These are phyloP conservation scores for Colinus virginianus DNA, from an alignment of 2,113 vertebrate genomes.

Conservation along the genomic window DNA sequence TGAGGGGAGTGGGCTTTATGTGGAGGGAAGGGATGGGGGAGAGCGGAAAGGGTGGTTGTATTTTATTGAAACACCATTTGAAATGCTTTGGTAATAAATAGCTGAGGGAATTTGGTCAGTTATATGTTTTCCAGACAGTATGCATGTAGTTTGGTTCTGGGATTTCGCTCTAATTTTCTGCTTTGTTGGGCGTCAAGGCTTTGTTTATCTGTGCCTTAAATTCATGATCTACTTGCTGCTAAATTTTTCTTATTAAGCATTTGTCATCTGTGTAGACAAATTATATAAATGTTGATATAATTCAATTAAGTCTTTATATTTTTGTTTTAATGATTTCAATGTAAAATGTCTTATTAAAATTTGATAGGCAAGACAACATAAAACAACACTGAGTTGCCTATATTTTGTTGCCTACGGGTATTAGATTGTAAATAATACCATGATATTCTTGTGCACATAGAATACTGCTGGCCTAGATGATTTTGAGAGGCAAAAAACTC, in stretches of 20 bases:
- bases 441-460: slow-evolving; percentile 73
- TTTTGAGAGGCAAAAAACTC: slow-evolving; percentile 97
- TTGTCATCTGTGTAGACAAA: neutral
- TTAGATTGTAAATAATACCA: slow-evolving; percentile 9
- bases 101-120: neutral
- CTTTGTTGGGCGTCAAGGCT: neutral
- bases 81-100: neutral
- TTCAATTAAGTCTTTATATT: neutral
- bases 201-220: slow-evolving; percentile 1
- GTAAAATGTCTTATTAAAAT: neutral
- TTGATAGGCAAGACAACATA: neutral
- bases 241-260: neutral
- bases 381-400: neutral
- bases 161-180: neutral
- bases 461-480: slow-evolving; percentile 95
- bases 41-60: neutral
- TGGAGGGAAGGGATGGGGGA: neutral
- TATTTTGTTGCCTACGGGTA: neutral
- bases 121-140: neutral
- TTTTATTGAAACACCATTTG: neutral
- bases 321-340: neutral
- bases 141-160: neutral
- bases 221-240: neutral
- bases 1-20: neutral
- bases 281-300: neutral